Percentiles rank a stretch among this genome's conserved stretches.
phyloP scores from a whole-genome alignment of 2,113 vertebrate genomes.

The Xenopus laevis region DNA sequence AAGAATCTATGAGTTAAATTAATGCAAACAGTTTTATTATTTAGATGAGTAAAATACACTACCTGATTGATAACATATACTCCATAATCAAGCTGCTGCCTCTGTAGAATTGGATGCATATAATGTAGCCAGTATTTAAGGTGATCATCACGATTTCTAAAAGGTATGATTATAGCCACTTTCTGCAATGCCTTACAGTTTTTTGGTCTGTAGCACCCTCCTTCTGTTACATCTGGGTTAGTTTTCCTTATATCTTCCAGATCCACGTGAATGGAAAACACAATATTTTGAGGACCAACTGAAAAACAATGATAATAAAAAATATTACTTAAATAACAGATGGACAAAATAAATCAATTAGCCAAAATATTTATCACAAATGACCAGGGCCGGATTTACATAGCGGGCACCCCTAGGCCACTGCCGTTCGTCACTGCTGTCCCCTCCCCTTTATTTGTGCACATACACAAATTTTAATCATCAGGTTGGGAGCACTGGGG shows the following conservation, averaged over 20 bases:
- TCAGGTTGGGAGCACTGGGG: too few relatives aligned
- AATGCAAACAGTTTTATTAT: too few relatives aligned
- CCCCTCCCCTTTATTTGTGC: too few relatives aligned
- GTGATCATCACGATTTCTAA: slow-evolving; percentile 87
- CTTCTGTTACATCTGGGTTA: slow-evolving; percentile 68
- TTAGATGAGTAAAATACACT: background rate
- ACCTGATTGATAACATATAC: slow-evolving; percentile 88
- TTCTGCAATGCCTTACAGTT: slow-evolving; percentile 83
- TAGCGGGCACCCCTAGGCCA: too few relatives aligned
- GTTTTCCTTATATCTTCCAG: slow-evolving; percentile 67
- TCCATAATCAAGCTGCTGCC: slow-evolving; percentile 92
- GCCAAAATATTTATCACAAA: too few relatives aligned
- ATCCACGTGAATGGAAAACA: slow-evolving; percentile 74
- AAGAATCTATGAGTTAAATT: too few relatives aligned
- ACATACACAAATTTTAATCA: too few relatives aligned
- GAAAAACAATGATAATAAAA: slow-evolving; percentile 10
- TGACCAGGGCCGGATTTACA: too few relatives aligned
- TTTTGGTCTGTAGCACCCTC: slow-evolving; percentile 71
- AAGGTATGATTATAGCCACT: slow-evolving; percentile 92
- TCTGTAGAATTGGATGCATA: slow-evolving; percentile 85
- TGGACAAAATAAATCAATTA: too few relatives aligned
- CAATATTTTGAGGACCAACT: slow-evolving; percentile 85
- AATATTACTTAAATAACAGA: too few relatives aligned
- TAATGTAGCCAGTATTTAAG: slow-evolving; percentile 93
- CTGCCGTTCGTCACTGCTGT: too few relatives aligned